Base-by-base conservation (phyloP, 2,888 invertebrate genomes). In the Sturmia bella region DNA sequence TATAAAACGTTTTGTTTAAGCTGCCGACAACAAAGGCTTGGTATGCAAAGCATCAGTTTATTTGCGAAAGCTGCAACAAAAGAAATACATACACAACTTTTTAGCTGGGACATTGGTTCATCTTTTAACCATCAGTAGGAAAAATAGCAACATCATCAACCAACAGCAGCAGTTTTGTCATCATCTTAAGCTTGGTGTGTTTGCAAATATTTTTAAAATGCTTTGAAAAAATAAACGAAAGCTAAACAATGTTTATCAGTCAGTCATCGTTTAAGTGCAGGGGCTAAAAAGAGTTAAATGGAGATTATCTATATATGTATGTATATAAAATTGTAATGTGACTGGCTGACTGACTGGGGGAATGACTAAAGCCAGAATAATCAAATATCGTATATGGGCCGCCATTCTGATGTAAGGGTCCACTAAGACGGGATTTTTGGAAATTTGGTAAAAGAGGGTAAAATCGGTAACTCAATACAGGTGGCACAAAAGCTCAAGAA, bases 41-140 rank as follows among this genome's bases (percentile, higher is more conserved):
- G 77, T 77, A 77, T 81, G 81, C 81, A 77, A 81, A 81, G 72
- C 68, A 76, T 72, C 66, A 81, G 56, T 68, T 68, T 61, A 24
- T 52, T 27, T 7, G 0, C 9, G 32, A 43, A 52, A 50, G 43
- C 27, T 41, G 13, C 56, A 70, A 66, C 12, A 70, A 56, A 9
- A 64, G 15, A 45, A 69, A 70, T 17, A 54, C 24, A 73, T 54
- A 72, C 24, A 73, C 59, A 72, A 52, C 17, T 56, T 74, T 43
- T 54, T 72, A 56, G 73, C 68, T 50, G 76, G 64, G 81, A 77
- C 81, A 73, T 59, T 69, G 72, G 76, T 63, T 69, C 77, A 70
- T 82, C 81, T 74, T 43, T 43, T 43, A 73, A 15, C 63, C 73
- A 74, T 81, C 75, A 80, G 69, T 61, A 59, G 64, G 17, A 37